A percentile compares a stretch with the other conserved stretches of the same genome.
Conservation (phyloP, 2,113 vertebrate genomes). For the Forbesichthys papilliferus region DNA sequence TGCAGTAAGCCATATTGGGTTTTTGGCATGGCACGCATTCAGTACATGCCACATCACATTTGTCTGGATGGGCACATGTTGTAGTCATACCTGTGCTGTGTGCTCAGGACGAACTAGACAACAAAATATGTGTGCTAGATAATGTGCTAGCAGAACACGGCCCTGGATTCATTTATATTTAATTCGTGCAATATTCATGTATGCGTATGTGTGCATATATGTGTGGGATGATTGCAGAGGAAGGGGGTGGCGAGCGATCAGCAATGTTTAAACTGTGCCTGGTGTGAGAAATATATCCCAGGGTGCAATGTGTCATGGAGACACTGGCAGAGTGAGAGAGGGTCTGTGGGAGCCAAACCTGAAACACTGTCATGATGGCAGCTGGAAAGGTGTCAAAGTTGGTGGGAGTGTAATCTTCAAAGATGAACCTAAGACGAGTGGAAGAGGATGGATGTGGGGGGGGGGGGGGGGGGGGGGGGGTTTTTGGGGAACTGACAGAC, state of each 20-base stretch:
- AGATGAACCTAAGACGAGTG: slow-evolving; percentile 77
- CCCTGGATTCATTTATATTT: slow-evolving; percentile 48
- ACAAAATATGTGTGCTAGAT: too few species aligned
- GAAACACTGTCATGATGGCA: slow-evolving; percentile 83
- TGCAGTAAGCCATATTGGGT: slow-evolving; percentile 53
- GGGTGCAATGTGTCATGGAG: slow-evolving; percentile 71
- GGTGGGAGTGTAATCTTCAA: slow-evolving; percentile 84
- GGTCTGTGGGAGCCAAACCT: slow-evolving; percentile 71
- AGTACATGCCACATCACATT: not conserved
- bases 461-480: slow-evolving; percentile 64
- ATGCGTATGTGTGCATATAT: slow-evolving; percentile 61
- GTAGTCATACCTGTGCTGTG: slow-evolving; percentile 17
- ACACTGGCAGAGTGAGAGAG: slow-evolving; percentile 53
- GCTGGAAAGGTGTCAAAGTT: slow-evolving; percentile 85
- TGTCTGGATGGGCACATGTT: slow-evolving; percentile 2
- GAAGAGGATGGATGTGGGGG: slow-evolving; percentile 46
- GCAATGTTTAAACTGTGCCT: slow-evolving; percentile 71
- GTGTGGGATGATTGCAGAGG: slow-evolving; percentile 68
- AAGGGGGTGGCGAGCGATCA: slow-evolving; percentile 56
- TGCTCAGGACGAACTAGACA: slow-evolving; percentile 8
- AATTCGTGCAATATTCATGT: slow-evolving; percentile 63
- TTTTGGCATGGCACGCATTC: slow-evolving; percentile 3
- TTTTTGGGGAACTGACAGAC: too few species aligned
- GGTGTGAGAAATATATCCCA: slow-evolving; percentile 72
- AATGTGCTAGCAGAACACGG: not conserved